Evolutionary conservation across 2,797 vertebrate species (phyloP).

Genomic region (Pteropus rufus): DNA sequence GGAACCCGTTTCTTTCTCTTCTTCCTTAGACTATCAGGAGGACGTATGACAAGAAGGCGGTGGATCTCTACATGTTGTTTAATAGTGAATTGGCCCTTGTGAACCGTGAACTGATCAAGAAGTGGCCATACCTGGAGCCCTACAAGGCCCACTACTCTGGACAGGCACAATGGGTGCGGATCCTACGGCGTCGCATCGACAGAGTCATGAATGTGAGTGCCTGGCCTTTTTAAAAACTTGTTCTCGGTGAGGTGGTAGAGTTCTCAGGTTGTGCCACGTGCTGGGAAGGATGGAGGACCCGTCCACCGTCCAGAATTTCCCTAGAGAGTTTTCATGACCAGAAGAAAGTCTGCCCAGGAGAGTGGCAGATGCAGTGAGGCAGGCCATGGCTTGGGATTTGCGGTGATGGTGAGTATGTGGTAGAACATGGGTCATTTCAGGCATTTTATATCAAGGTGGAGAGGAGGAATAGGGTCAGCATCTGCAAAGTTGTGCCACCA

Average conservation of each 20-base stretch:
- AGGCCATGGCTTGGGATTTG: background rate
- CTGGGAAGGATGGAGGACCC: background rate
- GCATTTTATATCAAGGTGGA: background rate
- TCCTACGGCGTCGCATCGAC: conserved; percentile 82
- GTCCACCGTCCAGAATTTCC: background rate
- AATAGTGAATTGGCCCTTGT: conserved; percentile 82
- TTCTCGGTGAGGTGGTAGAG: background rate
- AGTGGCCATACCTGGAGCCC: conserved; percentile 53
- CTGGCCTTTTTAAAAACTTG: background rate
- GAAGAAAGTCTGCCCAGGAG: background rate
- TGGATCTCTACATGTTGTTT: conserved; percentile 82
- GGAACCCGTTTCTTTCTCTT: background rate
- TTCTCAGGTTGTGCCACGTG: background rate
- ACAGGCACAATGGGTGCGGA: conserved; percentile 81
- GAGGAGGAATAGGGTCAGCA: background rate
- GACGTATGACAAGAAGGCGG: conserved; percentile 83
- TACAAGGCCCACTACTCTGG: conserved; percentile 85
- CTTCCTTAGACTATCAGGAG: conserved; percentile 82
- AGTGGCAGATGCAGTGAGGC: background rate
- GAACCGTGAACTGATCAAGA: conserved; percentile 82
- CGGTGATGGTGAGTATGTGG: background rate
- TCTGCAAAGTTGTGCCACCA: background rate
- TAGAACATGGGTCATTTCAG: background rate
- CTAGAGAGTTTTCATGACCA: background rate
- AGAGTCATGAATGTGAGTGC: conserved; percentile 85